A percentile compares a stretch with the other conserved stretches of the same genome.
Conservation (phyloP, 2,113 vertebrate species). For the Motacilla alba region DNA sequence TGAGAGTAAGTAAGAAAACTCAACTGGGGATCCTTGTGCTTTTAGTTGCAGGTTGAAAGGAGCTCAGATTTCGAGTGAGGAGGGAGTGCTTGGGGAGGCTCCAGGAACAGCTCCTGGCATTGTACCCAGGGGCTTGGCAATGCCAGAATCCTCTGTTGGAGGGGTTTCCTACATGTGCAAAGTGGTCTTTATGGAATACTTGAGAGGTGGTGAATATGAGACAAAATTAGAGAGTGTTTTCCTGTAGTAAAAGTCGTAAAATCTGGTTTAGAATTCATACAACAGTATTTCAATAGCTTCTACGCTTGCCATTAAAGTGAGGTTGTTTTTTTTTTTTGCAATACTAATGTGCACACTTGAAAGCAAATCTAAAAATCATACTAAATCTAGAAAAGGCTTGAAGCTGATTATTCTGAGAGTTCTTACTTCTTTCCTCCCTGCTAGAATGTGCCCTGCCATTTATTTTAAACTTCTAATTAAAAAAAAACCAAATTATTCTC, state of each 20-base stretch:
- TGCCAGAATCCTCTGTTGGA: neutral
- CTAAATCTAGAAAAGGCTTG: neutral
- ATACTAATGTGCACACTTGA: neutral
- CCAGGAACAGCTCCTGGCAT: neutral
- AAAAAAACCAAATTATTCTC: neutral
- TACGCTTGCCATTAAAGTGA: neutral
- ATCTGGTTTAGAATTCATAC: neutral
- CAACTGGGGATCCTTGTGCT: neutral
- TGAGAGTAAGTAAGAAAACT: neutral
- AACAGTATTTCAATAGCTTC: neutral
- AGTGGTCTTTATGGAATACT: neutral
- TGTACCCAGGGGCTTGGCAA: accelerated
- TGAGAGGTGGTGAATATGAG: neutral
- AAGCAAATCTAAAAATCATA: neutral
- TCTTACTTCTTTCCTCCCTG: neutral
- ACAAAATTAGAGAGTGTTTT: neutral
- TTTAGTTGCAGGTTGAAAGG: neutral
- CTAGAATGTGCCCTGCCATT: neutral
- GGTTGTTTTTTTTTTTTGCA: neutral
- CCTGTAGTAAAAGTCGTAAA: neutral
- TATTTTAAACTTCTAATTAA: neutral
- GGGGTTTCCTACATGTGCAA: neutral
- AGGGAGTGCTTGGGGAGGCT: neutral
- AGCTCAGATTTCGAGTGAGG: neutral
- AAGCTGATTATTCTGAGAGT: neutral